Conservation (phyloP, 2,888 invertebrate species). For the Sinodicranocentrus sp. region DNA sequence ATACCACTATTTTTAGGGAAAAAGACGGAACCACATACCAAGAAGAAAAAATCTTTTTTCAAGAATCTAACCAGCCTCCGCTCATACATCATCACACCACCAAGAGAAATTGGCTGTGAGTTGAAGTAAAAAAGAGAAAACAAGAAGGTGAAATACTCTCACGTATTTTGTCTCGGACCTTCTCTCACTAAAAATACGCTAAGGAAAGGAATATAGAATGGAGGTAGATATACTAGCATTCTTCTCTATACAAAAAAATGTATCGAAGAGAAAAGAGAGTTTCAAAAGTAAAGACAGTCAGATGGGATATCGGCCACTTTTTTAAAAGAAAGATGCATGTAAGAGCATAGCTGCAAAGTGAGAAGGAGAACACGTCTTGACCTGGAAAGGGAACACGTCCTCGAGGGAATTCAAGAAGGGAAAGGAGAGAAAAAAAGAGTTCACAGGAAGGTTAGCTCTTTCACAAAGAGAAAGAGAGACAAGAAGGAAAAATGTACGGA, state of each 20-base stretch:
- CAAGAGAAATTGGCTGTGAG: conserved; percentile 5
- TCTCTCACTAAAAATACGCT: background rate
- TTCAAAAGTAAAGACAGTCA: background rate
- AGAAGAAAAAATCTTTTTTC: no score
- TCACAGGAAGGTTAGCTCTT: no score
- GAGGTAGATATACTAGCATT: no score
- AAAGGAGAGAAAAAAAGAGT: no score
- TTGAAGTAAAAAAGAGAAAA: conserved; percentile 21
- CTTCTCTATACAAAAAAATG: conserved; percentile 1
- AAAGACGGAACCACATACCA: background rate
- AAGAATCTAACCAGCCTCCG: no score
- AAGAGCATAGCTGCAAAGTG: conserved; percentile 25
- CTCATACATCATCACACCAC: background rate
- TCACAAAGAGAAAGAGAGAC: no score
- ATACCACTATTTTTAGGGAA: background rate
- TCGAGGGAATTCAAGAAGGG: conserved; percentile 46
- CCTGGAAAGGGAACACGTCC: conserved; percentile 63
- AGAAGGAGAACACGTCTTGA: conserved; percentile 58
- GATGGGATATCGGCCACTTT: conserved; percentile 6
- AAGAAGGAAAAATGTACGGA: no score
- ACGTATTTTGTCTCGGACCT: background rate
- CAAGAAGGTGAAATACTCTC: conserved; percentile 7
- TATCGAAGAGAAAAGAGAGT: background rate
- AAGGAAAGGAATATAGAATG: no score
- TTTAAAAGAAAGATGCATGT: conserved; percentile 17